Conservation (phyloP, 2,797 vertebrate species). For the Bucorvus abyssinicus region DNA sequence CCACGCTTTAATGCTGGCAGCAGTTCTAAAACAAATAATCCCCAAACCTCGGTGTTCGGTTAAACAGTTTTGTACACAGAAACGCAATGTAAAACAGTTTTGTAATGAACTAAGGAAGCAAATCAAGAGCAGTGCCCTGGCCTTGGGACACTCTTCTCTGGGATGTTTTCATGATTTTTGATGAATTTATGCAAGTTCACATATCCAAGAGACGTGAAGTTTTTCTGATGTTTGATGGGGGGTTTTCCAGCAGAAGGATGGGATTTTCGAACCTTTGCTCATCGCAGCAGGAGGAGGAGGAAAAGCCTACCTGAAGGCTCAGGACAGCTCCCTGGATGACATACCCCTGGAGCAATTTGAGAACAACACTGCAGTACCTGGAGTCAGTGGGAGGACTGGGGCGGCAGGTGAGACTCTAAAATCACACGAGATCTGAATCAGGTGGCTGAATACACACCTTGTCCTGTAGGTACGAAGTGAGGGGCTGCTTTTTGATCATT, state of each 20-base stretch:
- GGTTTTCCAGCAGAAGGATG: conserved; percentile 64
- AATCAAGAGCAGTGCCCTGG: not conserved
- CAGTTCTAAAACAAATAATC: not conserved
- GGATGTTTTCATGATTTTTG: not conserved
- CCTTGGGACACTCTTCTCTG: not conserved
- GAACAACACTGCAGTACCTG: conserved; percentile 78
- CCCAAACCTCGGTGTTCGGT: not conserved
- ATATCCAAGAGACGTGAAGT: not conserved
- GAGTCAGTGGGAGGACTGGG: conserved; percentile 81
- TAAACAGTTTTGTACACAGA: not conserved
- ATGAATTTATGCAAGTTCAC: not conserved
- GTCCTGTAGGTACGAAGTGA: not conserved
- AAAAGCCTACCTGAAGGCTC: conserved; percentile 86
- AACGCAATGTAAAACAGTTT: not conserved
- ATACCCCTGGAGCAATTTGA: conserved; percentile 83
- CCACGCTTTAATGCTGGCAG: not conserved
- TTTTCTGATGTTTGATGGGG: conserved; percentile 60
- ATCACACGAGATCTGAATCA: not conserved
- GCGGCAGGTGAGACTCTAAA: conserved; percentile 80
- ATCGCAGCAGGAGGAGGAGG: conserved; percentile 91
- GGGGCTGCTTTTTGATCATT: not conserved
- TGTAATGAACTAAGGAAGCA: not conserved
- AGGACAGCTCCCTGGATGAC: conserved; percentile 73
- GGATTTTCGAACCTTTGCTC: conserved; percentile 82
- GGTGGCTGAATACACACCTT: not conserved